Conservation (phyloP, 2,113 vertebrate species). For the Theristicus caerulescens region DNA sequence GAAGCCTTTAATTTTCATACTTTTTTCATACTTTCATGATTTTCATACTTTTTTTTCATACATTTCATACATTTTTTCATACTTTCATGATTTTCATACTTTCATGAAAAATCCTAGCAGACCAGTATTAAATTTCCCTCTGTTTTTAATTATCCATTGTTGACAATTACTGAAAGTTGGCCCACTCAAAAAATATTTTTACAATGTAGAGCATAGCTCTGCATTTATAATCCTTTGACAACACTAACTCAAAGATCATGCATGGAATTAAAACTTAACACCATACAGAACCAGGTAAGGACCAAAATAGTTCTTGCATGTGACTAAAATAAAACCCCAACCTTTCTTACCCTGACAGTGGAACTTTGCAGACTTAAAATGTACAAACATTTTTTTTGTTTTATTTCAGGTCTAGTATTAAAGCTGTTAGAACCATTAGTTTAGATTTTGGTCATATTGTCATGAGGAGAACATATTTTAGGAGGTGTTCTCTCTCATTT, state of each 20-base stretch:
- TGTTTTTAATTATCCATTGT: not conserved
- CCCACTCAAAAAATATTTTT: not conserved
- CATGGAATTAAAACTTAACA: not conserved
- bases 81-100: not conserved
- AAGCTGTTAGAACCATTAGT: not conserved
- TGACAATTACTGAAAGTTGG: not conserved
- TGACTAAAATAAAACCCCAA: not conserved
- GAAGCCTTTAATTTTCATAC: not conserved
- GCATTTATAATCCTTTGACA: not conserved
- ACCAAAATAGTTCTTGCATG: not conserved
- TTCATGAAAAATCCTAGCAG: not conserved
- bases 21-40: not conserved
- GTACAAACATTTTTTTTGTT: not conserved
- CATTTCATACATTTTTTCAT: no score
- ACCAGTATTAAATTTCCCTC: not conserved
- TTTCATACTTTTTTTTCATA: no score
- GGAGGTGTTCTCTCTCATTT: not conserved
- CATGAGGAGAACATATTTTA: not conserved
- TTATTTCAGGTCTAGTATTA: not conserved
- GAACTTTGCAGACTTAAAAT: not conserved
- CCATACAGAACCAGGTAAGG: not conserved
- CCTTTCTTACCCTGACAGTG: not conserved
- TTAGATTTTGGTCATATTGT: not conserved
- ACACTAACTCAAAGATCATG: not conserved
- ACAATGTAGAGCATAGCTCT: not conserved